These are phyloP conservation scores for Temnothorax curvispinosus DNA, from an alignment of 1,140 invertebrate species.

Conservation along the genomic window DNA sequence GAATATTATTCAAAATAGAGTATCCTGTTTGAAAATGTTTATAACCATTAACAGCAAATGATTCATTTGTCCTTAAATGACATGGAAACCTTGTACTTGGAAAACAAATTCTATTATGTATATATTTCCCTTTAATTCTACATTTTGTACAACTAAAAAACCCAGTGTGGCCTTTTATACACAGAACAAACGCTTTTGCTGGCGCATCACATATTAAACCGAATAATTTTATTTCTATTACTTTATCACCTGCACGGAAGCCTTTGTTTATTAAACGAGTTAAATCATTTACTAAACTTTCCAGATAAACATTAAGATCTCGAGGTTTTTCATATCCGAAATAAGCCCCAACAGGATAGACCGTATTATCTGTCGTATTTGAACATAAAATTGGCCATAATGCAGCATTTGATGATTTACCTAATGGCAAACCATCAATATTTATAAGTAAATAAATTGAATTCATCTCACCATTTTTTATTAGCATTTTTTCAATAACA, in stretches of 20 bases:
- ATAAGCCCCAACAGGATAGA: background rate
- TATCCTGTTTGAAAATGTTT: background rate
- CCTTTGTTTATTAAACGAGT: background rate
- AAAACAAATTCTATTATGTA: background rate
- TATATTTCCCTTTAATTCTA: background rate
- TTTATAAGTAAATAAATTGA: background rate
- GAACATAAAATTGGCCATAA: background rate
- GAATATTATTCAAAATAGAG: slow-evolving; percentile 3
- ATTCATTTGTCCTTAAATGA: background rate
- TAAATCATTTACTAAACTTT: background rate
- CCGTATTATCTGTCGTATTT: background rate
- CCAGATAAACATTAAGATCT: background rate
- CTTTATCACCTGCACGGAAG: background rate
- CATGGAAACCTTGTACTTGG: background rate
- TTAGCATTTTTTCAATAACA: background rate
- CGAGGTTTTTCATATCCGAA: background rate
- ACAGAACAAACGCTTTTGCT: background rate
- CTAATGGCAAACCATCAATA: background rate
- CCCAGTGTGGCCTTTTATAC: background rate
- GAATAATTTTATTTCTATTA: background rate
- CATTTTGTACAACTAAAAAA: background rate
- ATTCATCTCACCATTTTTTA: background rate
- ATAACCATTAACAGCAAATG: background rate
- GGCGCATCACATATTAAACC: slow-evolving; percentile 19
- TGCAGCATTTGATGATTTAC: background rate